phyloP scores from a whole-genome alignment of 2,113 vertebrate species.

The Orycteropus afer region DNA sequence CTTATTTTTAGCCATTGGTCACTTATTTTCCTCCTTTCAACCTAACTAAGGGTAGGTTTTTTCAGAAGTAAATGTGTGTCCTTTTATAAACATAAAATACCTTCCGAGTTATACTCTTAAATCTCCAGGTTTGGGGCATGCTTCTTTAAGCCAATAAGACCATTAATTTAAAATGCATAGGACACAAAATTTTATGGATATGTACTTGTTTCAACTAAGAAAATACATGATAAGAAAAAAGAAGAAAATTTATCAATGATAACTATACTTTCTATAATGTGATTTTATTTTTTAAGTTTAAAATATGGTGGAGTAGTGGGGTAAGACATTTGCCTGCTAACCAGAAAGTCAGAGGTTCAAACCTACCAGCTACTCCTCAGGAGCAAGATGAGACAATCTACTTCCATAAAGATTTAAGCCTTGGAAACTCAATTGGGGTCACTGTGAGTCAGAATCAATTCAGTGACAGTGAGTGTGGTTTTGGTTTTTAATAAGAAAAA shows the following conservation, averaged over 20 bases:
- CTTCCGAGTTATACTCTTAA: neutral
- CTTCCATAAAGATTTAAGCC: too few relatives aligned
- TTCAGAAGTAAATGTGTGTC: neutral
- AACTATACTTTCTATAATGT: neutral
- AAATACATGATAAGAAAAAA: neutral
- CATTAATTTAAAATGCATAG: neutral
- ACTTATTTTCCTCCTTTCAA: neutral
- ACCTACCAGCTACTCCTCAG: too few relatives aligned
- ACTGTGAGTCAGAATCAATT: too few relatives aligned
- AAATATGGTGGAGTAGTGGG: too few relatives aligned
- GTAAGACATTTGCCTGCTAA: too few relatives aligned
- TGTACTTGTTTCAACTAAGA: neutral
- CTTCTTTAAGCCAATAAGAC: neutral
- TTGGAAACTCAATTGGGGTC: too few relatives aligned
- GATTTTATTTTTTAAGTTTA: neutral
- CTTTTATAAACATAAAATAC: neutral
- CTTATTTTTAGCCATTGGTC: neutral
- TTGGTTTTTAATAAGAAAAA: slow-evolving; percentile 23
- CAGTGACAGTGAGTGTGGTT: too few relatives aligned
- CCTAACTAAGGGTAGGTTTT: neutral
- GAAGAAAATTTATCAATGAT: neutral
- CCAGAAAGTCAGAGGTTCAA: too few relatives aligned
- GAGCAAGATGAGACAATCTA: too few relatives aligned
- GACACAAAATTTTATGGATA: neutral
- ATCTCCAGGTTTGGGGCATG: neutral